Evolutionary conservation across 1,140 invertebrate species (phyloP).

Genomic region (Caenorhabditis brenneri): DNA sequence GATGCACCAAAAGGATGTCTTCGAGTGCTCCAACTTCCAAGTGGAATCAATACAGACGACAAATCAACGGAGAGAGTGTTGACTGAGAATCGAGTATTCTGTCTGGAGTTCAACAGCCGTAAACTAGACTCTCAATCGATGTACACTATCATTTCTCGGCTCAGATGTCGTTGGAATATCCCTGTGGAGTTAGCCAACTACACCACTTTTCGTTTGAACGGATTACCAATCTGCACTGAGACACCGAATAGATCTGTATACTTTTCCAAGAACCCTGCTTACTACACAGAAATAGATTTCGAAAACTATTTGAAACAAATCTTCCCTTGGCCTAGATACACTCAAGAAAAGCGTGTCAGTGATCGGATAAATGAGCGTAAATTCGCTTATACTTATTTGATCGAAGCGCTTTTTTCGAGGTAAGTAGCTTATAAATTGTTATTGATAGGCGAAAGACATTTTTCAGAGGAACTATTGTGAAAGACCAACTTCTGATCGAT

Average conservation of each 20-base stretch:
- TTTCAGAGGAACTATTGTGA: not conserved
- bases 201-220: too few species aligned
- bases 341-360: not conserved
- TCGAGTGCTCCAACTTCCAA: not conserved
- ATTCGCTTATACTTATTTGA: not conserved
- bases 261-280: too few species aligned
- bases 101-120: not conserved
- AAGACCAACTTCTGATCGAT: not conserved
- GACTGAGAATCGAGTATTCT: not conserved
- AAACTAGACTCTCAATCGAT: not conserved
- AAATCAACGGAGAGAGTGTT: not conserved
- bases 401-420: not conserved
- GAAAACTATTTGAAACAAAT: not conserved
- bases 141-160: not conserved
- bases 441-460: not conserved
- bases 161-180: not conserved
- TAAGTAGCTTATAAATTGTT: not conserved
- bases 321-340: not conserved
- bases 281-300: not conserved
- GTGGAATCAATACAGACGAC: not conserved
- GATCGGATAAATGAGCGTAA: not conserved
- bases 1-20: not conserved
- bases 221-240: too few species aligned
- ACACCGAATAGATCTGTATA: too few species aligned
- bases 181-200: not conserved